These are phyloP conservation scores for Sphaerophoria taeniata DNA, from an alignment of 2,888 invertebrate genomes.

Conservation along the genomic window DNA sequence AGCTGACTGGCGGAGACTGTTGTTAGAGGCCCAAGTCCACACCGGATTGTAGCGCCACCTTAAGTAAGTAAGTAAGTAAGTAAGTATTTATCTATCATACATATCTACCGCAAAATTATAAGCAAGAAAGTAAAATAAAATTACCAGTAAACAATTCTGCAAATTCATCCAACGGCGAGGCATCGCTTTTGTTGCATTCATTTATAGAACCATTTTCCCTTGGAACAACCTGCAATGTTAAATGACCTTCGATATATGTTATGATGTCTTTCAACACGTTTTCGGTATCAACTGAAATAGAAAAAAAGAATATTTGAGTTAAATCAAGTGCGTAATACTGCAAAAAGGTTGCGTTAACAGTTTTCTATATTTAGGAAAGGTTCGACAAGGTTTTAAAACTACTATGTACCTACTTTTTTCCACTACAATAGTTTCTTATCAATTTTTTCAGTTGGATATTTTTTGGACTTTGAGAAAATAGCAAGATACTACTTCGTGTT, in stretches of 20 bases:
- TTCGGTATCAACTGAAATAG: constrained; percentile 50
- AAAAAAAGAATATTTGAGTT: constrained; percentile 7
- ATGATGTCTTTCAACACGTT: constrained; percentile 75
- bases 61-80: too few relatives aligned
- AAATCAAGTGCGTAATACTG: neutral
- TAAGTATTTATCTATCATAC: too few relatives aligned
- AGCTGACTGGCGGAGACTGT: too few relatives aligned
- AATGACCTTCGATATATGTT: constrained; percentile 78
- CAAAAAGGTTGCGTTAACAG: neutral
- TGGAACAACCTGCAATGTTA: constrained; percentile 77
- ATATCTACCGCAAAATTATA: neutral
- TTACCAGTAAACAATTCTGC: constrained; percentile 80
- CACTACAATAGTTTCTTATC: too few relatives aligned
- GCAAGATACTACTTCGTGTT: too few relatives aligned
- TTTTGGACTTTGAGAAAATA: too few relatives aligned
- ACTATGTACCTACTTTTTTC: too few relatives aligned
- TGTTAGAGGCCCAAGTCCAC: too few relatives aligned
- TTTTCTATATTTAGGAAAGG: too few relatives aligned
- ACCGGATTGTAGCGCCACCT: too few relatives aligned
- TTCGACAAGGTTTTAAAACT: too few relatives aligned
- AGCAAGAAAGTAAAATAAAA: constrained; percentile 2
- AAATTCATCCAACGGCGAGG: constrained; percentile 79
- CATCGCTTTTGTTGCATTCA: constrained; percentile 74
- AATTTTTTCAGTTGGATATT: too few relatives aligned
- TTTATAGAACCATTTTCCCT: constrained; percentile 75